A percentile compares a stretch with the other conserved stretches of the same genome.
Conservation (phyloP, 2,888 invertebrate species). For the Dasypogon diadema region DNA sequence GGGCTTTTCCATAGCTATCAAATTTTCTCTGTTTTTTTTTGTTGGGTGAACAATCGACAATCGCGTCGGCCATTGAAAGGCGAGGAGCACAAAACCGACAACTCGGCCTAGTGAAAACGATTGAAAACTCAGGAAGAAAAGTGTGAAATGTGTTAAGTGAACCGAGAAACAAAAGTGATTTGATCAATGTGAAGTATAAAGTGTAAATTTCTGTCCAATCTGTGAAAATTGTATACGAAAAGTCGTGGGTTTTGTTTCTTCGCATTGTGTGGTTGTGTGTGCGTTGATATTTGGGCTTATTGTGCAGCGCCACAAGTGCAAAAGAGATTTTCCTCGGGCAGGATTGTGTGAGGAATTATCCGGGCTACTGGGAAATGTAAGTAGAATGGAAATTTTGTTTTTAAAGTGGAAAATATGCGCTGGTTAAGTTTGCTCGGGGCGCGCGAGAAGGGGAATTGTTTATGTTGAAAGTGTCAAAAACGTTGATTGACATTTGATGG, state of each 20-base stretch:
- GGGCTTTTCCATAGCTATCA: too few relatives aligned
- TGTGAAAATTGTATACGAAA: constrained; percentile 48
- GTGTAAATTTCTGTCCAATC: constrained; percentile 14
- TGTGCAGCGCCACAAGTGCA: not conserved
- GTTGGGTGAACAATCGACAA: constrained; percentile 15
- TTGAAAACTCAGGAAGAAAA: not conserved
- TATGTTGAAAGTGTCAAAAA: constrained; percentile 51
- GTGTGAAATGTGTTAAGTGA: not conserved
- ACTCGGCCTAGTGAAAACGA: constrained; percentile 3
- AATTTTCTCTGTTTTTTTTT: too few relatives aligned
- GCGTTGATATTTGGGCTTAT: constrained; percentile 7
- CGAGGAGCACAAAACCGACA: constrained; percentile 16
- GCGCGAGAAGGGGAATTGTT: constrained; percentile 42
- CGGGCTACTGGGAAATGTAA: constrained; percentile 1
- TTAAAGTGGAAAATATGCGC: not conserved
- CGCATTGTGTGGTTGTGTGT: constrained; percentile 18
- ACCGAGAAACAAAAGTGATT: not conserved
- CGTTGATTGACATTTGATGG: constrained; percentile 55
- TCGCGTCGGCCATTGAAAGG: constrained; percentile 47
- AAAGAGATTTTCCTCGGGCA: not conserved
- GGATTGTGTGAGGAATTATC: not conserved
- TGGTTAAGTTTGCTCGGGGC: not conserved
- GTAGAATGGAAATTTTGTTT: not conserved
- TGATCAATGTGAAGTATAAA: constrained; percentile 27
- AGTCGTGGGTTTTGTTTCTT: constrained; percentile 24